Evolutionary conservation across 2,797 vertebrate species (phyloP).

Genomic region (Labroides dimidiatus): DNA sequence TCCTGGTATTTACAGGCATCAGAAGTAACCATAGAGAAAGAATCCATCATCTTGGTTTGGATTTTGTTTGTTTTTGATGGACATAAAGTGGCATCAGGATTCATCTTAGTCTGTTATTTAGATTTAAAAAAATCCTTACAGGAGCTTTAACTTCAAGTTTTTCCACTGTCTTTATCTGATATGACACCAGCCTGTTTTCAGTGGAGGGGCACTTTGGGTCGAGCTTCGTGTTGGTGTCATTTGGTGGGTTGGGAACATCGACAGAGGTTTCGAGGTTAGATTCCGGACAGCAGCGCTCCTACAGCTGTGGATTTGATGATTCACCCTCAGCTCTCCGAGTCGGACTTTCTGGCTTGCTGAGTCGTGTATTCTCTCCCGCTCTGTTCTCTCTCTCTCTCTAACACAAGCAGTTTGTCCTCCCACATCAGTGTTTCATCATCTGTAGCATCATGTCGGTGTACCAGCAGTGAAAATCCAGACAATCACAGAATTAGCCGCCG

Average conservation of each 20-base stretch:
- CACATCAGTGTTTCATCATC: not conserved
- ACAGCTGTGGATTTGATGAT: conserved; percentile 3
- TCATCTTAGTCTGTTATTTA: no score
- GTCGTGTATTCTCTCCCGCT: conserved; percentile 4
- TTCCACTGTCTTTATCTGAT: no score
- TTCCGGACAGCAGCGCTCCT: not conserved
- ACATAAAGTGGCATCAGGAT: no score
- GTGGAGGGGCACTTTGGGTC: not conserved
- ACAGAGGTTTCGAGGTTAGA: not conserved
- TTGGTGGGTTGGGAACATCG: no score
- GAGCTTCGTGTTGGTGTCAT: not conserved
- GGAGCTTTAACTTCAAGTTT: no score
- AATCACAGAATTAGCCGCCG: not conserved
- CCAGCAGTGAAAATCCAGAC: conserved; percentile 3
- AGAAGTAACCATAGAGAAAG: no score
- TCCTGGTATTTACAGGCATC: no score
- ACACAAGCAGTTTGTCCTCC: not conserved
- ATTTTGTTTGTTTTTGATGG: no score
- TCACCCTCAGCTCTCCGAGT: not conserved
- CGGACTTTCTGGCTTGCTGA: not conserved
- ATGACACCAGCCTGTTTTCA: no score
- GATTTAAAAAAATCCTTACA: no score
- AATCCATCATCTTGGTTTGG: no score
- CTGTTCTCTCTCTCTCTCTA: not conserved
- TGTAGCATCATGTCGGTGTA: not conserved